phyloP scores from a whole-genome alignment of 2,888 invertebrate genomes.

The Ectemnius lituratus region DNA sequence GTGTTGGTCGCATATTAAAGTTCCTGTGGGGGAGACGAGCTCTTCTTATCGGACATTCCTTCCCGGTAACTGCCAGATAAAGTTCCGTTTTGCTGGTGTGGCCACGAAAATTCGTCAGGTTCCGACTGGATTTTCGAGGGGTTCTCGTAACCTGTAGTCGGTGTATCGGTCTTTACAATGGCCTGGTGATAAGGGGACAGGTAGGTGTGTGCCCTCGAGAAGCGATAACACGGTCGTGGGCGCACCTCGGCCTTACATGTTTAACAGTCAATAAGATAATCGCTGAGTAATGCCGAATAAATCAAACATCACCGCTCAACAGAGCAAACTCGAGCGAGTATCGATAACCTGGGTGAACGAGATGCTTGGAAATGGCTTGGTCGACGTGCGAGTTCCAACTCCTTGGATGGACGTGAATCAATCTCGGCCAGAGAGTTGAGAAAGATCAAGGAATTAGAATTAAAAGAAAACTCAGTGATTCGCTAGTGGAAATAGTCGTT shows the following conservation, averaged over 20 bases:
- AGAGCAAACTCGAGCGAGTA: conserved; percentile 48
- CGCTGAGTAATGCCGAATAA: conserved; percentile 68
- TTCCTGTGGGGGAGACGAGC: background rate
- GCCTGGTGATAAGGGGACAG: conserved; percentile 33
- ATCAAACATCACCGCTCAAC: conserved; percentile 63
- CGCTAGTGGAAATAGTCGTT: too few relatives aligned
- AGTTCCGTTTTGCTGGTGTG: background rate
- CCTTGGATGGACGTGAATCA: too few relatives aligned
- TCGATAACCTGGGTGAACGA: conserved; percentile 55
- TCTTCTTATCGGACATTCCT: conserved; percentile 37
- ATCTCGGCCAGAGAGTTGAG: too few relatives aligned
- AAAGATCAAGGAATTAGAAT: too few relatives aligned
- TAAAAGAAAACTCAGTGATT: too few relatives aligned
- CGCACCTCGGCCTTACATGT: conserved; percentile 67
- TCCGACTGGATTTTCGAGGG: conserved; percentile 10
- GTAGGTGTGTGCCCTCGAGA: conserved; percentile 21
- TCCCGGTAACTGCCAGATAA: conserved; percentile 13
- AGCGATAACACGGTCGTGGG: conserved; percentile 45
- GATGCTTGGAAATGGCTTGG: conserved; percentile 23
- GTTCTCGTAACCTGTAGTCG: conserved; percentile 19
- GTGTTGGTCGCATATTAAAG: background rate
- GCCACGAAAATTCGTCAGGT: conserved; percentile 13
- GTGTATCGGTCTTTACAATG: conserved; percentile 33
- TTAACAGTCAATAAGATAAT: conserved; percentile 71
- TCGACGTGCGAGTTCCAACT: conserved; percentile 5